These are phyloP conservation scores for Pogonus chalceus DNA, from an alignment of 1,140 invertebrate genomes.

Conservation along the genomic window DNA sequence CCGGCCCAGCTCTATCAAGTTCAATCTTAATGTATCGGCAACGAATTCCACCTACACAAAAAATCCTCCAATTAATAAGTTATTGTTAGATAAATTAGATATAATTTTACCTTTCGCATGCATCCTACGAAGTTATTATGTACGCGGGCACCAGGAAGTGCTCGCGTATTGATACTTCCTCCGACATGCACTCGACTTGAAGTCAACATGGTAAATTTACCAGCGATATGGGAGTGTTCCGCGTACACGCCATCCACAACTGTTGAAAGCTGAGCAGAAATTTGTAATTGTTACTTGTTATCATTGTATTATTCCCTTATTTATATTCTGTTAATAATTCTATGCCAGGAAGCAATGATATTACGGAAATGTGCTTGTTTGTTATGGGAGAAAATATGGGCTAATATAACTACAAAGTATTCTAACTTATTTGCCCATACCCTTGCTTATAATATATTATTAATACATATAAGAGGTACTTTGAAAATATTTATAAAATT, in stretches of 20 bases:
- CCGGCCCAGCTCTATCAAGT: slow-evolving; percentile 79
- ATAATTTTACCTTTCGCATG: slow-evolving; percentile 71
- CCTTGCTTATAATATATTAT: too few relatives aligned
- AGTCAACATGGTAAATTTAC: slow-evolving; percentile 81
- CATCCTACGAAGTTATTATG: slow-evolving; percentile 91
- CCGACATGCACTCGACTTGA: slow-evolving; percentile 81
- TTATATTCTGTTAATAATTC: too few relatives aligned
- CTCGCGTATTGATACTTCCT: slow-evolving; percentile 71
- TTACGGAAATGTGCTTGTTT: too few relatives aligned
- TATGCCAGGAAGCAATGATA: too few relatives aligned
- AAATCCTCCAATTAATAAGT: neutral
- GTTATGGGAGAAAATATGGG: too few relatives aligned
- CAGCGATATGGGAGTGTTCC: slow-evolving; percentile 82
- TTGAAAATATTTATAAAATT: too few relatives aligned
- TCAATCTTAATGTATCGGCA: slow-evolving; percentile 77
- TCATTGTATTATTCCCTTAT: too few relatives aligned
- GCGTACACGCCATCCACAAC: slow-evolving; percentile 87
- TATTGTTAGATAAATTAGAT: slow-evolving; percentile 5
- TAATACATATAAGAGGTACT: too few relatives aligned
- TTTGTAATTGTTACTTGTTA: too few relatives aligned
- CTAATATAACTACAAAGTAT: too few relatives aligned
- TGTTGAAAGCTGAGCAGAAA: slow-evolving; percentile 80
- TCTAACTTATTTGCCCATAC: too few relatives aligned
- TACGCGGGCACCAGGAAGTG: slow-evolving; percentile 70
- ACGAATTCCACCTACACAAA: slow-evolving; percentile 75